Evolutionary conservation across 2,797 vertebrate species (phyloP).

Genomic region (Semotilus atromaculatus): DNA sequence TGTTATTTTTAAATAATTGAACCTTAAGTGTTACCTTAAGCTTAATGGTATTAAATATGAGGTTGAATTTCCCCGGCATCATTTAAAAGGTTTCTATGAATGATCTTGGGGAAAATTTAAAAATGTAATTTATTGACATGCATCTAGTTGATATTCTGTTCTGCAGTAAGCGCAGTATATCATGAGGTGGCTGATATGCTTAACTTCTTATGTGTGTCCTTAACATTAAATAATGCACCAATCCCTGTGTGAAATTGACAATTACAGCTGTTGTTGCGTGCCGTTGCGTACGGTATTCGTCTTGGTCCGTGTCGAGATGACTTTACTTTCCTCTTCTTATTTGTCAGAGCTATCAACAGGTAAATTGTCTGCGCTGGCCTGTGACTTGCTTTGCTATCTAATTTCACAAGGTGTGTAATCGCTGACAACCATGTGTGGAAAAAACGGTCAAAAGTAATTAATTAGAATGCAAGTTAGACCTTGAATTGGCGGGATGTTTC

Average conservation of each 20-base stretch:
- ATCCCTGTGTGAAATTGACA: conserved; percentile 59
- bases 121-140: background rate
- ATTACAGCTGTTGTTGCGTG: conserved; percentile 61
- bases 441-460: conserved; percentile 44
- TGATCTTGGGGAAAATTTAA: background rate
- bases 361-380: conserved; percentile 65
- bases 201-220: conserved; percentile 36
- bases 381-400: conserved; percentile 58
- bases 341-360: conserved; percentile 63
- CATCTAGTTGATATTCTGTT: conserved; percentile 28
- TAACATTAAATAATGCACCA: conserved; percentile 56
- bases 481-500: conserved; percentile 2
- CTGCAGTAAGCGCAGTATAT: conserved; percentile 7
- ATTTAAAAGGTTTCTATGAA: background rate
- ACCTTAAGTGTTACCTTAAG: background rate
- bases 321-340: conserved; percentile 50
- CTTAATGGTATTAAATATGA: background rate
- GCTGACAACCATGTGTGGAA: conserved; percentile 37
- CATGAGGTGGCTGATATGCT: background rate
- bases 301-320: conserved; percentile 51
- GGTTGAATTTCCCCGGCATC: background rate
- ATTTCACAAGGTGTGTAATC: conserved; percentile 49
- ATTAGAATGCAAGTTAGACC: conserved; percentile 25
- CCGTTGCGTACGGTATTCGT: conserved; percentile 49
- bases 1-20: background rate